phyloP scores from a whole-genome alignment of 2,797 vertebrate genomes.

The Anolis apletophallus region DNA sequence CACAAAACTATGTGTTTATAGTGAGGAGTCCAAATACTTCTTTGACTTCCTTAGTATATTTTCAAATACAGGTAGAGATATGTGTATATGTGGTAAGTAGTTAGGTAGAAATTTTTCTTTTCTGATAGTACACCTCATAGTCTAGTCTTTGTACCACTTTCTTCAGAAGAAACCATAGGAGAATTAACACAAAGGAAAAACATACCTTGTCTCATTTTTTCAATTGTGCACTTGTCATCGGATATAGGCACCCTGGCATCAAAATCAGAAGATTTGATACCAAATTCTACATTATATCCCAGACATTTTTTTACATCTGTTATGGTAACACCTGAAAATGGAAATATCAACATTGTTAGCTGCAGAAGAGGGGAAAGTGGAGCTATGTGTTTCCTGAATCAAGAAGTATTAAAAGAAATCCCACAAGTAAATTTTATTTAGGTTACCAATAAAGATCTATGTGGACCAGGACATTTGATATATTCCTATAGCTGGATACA shows the following conservation, averaged over 20 bases:
- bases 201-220: slow-evolving; percentile 18
- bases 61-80: neutral
- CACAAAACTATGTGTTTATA: neutral
- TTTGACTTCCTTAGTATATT: neutral
- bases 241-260: accelerated
- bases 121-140: too few species aligned
- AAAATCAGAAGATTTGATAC: accelerated
- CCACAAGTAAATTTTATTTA: neutral
- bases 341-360: slow-evolving; percentile 44
- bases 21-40: neutral
- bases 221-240: slow-evolving; percentile 47
- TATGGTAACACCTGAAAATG: slow-evolving; percentile 66
- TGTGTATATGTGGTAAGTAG: neutral
- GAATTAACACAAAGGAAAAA: neutral
- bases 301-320: slow-evolving; percentile 74
- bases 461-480: too few species aligned
- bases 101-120: neutral
- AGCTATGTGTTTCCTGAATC: neutral
- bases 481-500: too few species aligned
- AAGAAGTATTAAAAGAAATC: neutral
- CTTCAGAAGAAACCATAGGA: neutral
- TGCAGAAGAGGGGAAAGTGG: neutral
- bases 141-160: neutral
- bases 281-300: slow-evolving; percentile 52
- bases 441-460: neutral